These are phyloP conservation scores for Crenichthys baileyi DNA, from an alignment of 2,797 vertebrate species.

Conservation along the genomic window DNA sequence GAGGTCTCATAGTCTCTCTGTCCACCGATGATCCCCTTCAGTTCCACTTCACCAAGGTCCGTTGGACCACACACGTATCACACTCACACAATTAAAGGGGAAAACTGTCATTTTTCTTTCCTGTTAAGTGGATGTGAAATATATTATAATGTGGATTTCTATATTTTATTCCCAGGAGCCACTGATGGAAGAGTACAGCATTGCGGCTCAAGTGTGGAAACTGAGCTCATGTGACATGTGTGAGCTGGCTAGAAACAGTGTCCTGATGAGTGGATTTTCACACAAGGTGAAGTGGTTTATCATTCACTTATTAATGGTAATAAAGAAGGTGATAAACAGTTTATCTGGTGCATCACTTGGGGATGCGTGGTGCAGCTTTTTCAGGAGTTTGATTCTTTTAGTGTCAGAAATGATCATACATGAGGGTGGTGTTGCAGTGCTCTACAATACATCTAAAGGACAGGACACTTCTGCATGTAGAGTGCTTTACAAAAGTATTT, in stretches of 20 bases:
- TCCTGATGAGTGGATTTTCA: constrained; percentile 97
- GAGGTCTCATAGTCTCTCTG: constrained; percentile 93
- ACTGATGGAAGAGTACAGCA: constrained; percentile 98
- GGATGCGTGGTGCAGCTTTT: background rate
- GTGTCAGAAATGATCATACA: background rate
- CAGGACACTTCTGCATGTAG: background rate
- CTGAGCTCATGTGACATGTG: constrained; percentile 99
- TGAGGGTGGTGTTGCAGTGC: background rate
- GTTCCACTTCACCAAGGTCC: constrained; percentile 98
- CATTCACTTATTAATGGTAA: background rate
- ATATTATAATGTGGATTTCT: constrained; percentile 10
- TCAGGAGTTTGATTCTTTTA: background rate
- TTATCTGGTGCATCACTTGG: background rate
- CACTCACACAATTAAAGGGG: background rate
- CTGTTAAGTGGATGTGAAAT: constrained; percentile 10
- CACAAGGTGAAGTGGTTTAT: constrained; percentile 83
- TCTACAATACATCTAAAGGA: background rate
- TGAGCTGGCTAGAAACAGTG: constrained; percentile 95
- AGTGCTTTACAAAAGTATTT: background rate
- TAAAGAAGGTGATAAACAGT: background rate
- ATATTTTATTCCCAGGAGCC: constrained; percentile 81
- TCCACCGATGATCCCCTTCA: constrained; percentile 96
- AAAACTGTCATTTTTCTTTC: background rate
- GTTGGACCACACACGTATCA: constrained; percentile 12
- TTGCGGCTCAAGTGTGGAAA: constrained; percentile 97